Evolutionary conservation across 2,113 vertebrate species (phyloP).

Genomic region (Tichodroma muraria): DNA sequence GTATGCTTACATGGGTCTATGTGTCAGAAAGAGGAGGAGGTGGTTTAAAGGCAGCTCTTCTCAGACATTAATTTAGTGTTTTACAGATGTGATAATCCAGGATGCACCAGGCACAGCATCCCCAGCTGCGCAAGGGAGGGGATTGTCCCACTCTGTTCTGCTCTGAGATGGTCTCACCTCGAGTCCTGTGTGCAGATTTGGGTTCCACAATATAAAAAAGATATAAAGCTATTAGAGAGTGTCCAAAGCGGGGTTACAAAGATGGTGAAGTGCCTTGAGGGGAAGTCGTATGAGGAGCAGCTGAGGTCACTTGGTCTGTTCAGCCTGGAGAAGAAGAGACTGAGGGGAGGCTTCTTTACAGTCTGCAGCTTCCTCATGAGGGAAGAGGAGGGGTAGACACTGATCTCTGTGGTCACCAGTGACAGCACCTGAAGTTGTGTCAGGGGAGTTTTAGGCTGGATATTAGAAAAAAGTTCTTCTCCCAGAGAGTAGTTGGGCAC

Average conservation of each 20-base stretch:
- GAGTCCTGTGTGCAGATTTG: accelerated
- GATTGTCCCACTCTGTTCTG: not conserved
- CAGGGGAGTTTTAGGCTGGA: not conserved
- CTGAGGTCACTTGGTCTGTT: not conserved
- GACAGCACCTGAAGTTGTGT: not conserved
- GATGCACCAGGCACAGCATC: not conserved
- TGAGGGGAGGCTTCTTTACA: not conserved
- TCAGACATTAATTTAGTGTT: not conserved
- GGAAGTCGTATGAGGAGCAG: accelerated
- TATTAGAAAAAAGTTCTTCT: not conserved
- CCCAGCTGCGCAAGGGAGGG: accelerated
- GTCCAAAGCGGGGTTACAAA: not conserved
- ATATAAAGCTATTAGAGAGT: not conserved
- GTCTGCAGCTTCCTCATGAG: accelerated
- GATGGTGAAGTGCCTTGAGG: not conserved
- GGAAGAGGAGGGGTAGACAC: not conserved
- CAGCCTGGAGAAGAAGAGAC: not conserved
- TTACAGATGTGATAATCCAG: not conserved
- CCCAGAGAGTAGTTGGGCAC: not conserved
- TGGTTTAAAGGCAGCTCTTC: not conserved
- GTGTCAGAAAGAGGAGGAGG: not conserved
- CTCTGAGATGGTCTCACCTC: accelerated
- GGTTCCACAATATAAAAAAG: not conserved
- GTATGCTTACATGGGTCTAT: not conserved
- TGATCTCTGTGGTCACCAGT: not conserved